These are phyloP conservation scores for Uria lomvia DNA, from an alignment of 2,113 vertebrate species.

Conservation along the genomic window DNA sequence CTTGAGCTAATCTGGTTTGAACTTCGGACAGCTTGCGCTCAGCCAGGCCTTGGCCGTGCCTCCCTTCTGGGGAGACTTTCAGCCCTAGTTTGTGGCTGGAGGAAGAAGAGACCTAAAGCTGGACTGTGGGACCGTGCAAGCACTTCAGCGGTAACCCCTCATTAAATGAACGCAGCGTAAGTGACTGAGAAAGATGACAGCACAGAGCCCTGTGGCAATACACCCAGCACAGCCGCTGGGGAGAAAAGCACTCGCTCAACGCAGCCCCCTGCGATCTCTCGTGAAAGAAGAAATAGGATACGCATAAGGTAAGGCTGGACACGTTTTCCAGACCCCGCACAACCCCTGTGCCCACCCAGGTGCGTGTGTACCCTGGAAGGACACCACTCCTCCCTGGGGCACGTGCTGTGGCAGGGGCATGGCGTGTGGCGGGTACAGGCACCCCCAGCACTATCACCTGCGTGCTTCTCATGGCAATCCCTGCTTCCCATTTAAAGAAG, in stretches of 20 bases:
- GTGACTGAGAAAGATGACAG: background rate
- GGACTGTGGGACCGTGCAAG: background rate
- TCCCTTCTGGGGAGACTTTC: background rate
- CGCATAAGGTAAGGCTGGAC: rapidly evolving
- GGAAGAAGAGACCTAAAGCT: background rate
- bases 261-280: background rate
- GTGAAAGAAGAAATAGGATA: background rate
- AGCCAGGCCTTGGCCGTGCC: background rate
- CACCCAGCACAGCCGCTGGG: rapidly evolving
- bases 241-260: background rate
- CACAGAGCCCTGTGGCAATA: background rate
- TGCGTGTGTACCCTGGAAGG: rapidly evolving
- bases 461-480: background rate
- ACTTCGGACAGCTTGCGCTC: background rate
- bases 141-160: background rate
- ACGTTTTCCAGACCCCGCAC: background rate
- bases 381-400: background rate
- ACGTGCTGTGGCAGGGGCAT: background rate
- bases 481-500: background rate
- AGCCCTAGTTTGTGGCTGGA: background rate
- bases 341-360: background rate
- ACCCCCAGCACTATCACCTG: background rate
- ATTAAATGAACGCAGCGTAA: background rate
- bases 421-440: rapidly evolving
- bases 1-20: background rate